A percentile compares a stretch with the other conserved stretches of the same genome.
Evolutionary conservation across 2,113 vertebrate species (phyloP).

Genomic region (Gymnorhina tibicen): DNA sequence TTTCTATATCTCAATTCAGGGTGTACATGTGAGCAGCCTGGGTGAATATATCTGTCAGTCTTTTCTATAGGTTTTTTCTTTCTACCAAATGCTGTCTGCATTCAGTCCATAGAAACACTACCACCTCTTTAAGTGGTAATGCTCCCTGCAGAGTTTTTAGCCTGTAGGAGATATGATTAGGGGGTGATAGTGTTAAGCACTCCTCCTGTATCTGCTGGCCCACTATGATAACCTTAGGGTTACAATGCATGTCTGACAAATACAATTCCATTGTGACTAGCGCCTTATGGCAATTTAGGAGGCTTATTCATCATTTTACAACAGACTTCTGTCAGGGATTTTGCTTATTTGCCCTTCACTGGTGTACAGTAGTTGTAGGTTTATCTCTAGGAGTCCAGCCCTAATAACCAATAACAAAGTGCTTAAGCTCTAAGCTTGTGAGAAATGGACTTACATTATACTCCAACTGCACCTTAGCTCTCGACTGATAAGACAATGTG

Average conservation of each 20-base stretch:
- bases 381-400: constrained; percentile 69
- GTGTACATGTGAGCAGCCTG: neutral
- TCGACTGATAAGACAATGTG: constrained; percentile 60
- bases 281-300: constrained; percentile 74
- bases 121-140: constrained; percentile 58
- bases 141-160: constrained; percentile 71
- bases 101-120: constrained; percentile 45
- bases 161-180: constrained; percentile 81
- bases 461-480: constrained; percentile 58
- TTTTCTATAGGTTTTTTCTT: constrained; percentile 30
- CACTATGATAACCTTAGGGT: constrained; percentile 83
- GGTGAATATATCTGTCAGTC: constrained; percentile 40
- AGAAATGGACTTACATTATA: constrained; percentile 55
- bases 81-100: constrained; percentile 6
- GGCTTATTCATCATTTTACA: constrained; percentile 84
- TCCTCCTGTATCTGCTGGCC: constrained; percentile 78
- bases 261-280: constrained; percentile 77
- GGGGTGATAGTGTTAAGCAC: constrained; percentile 81
- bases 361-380: constrained; percentile 59
- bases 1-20: constrained; percentile 61
- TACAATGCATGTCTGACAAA: constrained; percentile 82
- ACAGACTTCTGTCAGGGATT: constrained; percentile 73
- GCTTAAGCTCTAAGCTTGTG: constrained; percentile 66
- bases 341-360: constrained; percentile 77
- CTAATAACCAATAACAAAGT: constrained; percentile 67